These are phyloP conservation scores for Rhamphomyia laevipes DNA, from an alignment of 2,888 invertebrate genomes.

Conservation along the genomic window DNA sequence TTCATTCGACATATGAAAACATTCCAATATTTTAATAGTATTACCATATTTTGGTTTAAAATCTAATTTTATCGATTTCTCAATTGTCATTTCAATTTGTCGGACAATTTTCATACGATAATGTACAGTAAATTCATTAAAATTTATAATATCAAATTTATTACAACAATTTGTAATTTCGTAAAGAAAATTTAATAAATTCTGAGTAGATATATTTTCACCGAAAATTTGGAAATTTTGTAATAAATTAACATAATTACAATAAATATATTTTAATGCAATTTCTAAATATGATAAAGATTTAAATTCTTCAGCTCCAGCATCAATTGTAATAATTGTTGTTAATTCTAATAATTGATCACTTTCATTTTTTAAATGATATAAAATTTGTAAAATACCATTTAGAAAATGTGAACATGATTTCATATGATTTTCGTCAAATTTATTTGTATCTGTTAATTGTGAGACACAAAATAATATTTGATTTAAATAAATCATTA, in stretches of 20 bases:
- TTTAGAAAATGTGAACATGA: slow-evolving; percentile 7
- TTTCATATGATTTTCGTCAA: slow-evolving; percentile 18
- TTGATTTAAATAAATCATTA: slow-evolving; percentile 29
- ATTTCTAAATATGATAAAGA: slow-evolving; percentile 17
- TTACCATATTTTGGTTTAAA: slow-evolving; percentile 13
- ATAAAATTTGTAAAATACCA: slow-evolving; percentile 6
- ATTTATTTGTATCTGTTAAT: slow-evolving; percentile 18
- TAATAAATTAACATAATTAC: slow-evolving; percentile 24
- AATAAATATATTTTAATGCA: slow-evolving; percentile 31
- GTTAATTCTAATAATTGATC: slow-evolving; percentile 2
- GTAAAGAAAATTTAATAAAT: slow-evolving; percentile 25
- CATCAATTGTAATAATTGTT: neutral
- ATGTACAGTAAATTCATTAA: slow-evolving; percentile 22
- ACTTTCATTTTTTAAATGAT: slow-evolving; percentile 1
- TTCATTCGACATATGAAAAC: slow-evolving; percentile 22
- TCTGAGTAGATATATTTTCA: slow-evolving; percentile 18
- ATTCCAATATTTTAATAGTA: slow-evolving; percentile 24
- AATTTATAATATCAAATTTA: slow-evolving; percentile 16
- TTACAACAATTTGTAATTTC: slow-evolving; percentile 24
- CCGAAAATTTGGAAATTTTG: slow-evolving; percentile 23
- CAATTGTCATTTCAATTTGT: slow-evolving; percentile 22
- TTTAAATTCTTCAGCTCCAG: no score
- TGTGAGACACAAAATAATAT: slow-evolving; percentile 25
- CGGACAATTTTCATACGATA: slow-evolving; percentile 30
- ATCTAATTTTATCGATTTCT: slow-evolving; percentile 10